A percentile compares a stretch with the other conserved stretches of the same genome.
Conservation (phyloP, 2,888 invertebrate genomes). For the Xestia rhomboidea region DNA sequence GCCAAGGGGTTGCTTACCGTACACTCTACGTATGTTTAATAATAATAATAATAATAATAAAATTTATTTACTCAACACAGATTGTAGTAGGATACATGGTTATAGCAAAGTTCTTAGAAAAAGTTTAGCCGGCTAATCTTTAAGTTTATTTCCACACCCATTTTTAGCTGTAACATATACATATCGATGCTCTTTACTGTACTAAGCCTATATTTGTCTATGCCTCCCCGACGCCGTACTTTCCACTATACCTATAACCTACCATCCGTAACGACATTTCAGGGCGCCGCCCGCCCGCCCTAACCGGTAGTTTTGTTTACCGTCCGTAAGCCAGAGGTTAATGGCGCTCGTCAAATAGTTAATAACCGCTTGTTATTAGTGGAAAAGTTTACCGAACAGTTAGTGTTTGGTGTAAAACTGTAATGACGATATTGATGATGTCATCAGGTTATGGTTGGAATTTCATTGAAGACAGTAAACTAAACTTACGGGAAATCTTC, state of each 20-base stretch:
- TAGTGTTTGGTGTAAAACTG: slow-evolving; percentile 6
- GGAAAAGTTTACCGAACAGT: slow-evolving; percentile 39
- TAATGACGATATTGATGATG: neutral
- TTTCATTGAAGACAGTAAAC: neutral
- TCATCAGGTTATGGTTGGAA: neutral
- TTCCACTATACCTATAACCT: neutral
- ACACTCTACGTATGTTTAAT: too few species aligned
- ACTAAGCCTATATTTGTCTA: slow-evolving; percentile 10
- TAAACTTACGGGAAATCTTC: too few species aligned
- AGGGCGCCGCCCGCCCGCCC: slow-evolving; percentile 35
- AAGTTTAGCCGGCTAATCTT: neutral
- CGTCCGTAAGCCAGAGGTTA: slow-evolving; percentile 61
- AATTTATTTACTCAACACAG: too few species aligned
- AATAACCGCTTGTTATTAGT: slow-evolving; percentile 50
- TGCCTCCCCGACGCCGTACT: neutral
- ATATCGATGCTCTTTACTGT: neutral
- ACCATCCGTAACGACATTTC: slow-evolving; percentile 19
- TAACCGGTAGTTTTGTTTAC: slow-evolving; percentile 42
- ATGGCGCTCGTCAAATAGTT: slow-evolving; percentile 57
- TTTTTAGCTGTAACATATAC: neutral
- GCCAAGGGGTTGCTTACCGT: neutral
- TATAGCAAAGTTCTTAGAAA: too few species aligned
- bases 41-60: too few species aligned
- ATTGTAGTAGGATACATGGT: too few species aligned
- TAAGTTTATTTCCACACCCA: neutral